These are phyloP conservation scores for Erynnis tages DNA, from an alignment of 2,888 invertebrate species.

Conservation along the genomic window DNA sequence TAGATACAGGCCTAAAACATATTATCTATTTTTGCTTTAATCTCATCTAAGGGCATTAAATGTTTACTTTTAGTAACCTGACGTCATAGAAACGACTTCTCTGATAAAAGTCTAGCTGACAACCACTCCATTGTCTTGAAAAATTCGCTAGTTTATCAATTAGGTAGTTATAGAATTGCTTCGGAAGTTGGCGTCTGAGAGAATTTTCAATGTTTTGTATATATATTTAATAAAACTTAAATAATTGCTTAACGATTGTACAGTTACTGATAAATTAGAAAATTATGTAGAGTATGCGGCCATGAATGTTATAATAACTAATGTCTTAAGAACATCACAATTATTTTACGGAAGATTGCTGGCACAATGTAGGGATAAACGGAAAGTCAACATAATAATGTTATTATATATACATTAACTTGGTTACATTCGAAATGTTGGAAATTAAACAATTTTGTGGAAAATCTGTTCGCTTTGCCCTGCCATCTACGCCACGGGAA, in stretches of 20 bases:
- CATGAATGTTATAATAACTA: conserved; percentile 62
- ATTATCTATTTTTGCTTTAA: too few species aligned
- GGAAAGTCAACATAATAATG: not conserved
- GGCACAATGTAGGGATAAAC: conserved; percentile 33
- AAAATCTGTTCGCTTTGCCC: too few species aligned
- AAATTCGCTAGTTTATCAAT: conserved; percentile 19
- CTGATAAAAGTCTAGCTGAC: not conserved
- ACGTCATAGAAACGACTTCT: conserved; percentile 1
- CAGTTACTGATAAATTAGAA: conserved; percentile 64
- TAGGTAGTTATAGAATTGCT: conserved; percentile 27
- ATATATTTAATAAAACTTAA: conserved; percentile 60
- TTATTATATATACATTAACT: too few species aligned
- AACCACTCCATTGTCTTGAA: conserved; percentile 2
- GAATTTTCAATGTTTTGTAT: conserved; percentile 55
- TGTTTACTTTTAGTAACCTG: not conserved
- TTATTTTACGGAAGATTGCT: conserved; percentile 56
- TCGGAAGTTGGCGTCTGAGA: conserved; percentile 39
- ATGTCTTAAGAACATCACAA: conserved; percentile 62
- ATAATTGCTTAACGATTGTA: conserved; percentile 62
- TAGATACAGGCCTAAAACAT: too few species aligned
- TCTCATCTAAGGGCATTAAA: too few species aligned
- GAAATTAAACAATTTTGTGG: too few species aligned
- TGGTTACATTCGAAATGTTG: too few species aligned
- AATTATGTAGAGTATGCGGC: conserved; percentile 61
- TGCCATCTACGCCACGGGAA: too few species aligned